phyloP scores from a whole-genome alignment of 2,888 invertebrate genomes.

The Zygogramma bicolorata region DNA sequence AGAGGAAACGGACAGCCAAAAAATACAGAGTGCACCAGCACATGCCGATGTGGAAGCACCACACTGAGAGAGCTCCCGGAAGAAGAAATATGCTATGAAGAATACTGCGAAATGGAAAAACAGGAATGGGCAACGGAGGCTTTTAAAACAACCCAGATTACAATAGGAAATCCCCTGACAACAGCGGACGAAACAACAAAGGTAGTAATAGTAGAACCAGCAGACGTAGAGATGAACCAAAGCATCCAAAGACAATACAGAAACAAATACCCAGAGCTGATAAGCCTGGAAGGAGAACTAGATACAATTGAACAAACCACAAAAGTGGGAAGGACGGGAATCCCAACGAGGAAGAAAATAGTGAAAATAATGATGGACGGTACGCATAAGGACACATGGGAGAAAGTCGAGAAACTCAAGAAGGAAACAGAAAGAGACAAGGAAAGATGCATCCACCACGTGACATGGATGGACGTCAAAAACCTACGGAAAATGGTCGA shows the following conservation, averaged over 20 bases:
- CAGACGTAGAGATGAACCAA: conserved; percentile 20
- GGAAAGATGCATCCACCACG: neutral
- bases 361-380: conserved; percentile 8
- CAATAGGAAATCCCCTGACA: conserved; percentile 14
- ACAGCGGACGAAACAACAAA: conserved; percentile 11
- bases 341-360: neutral
- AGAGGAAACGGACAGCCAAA: neutral
- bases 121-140: conserved; percentile 3
- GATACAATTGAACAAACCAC: conserved; percentile 23
- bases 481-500: conserved; percentile 1
- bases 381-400: neutral
- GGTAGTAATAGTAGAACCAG: conserved; percentile 27
- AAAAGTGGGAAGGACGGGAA: conserved; percentile 6
- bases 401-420: neutral
- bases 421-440: neutral
- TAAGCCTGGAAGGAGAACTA: neutral
- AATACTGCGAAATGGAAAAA: neutral
- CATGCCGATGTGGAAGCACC: neutral
- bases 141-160: neutral
- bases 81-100: neutral
- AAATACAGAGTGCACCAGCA: neutral
- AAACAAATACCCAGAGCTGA: conserved; percentile 30
- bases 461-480: neutral
- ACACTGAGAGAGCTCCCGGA: neutral
- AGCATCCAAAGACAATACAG: conserved; percentile 27